Evolutionary conservation across 2,113 vertebrate genomes (phyloP), one percentile per base, ranked within the genome.

Genomic region (Petromus typicus): DNA sequence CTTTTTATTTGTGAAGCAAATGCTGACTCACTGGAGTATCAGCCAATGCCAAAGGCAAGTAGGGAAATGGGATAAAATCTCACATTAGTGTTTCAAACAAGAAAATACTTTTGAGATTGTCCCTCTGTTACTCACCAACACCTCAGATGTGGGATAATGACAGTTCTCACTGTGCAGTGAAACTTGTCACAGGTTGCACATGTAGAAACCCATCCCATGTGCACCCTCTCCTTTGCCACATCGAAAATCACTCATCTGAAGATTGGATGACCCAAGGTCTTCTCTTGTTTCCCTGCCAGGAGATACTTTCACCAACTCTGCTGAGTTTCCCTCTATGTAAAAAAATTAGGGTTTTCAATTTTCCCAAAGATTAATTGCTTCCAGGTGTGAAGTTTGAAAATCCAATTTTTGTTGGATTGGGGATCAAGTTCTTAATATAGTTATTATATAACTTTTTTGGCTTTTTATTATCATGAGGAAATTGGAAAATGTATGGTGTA

Each of bases 221-320:
- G 11, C 18, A 51, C 51, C 32, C 1, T 4, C 78, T 64, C 51
- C 57, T 23, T 51, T 25, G 3, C 17, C 5, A 2, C 2, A n/a
- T 69, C 73, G 57, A 13, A 34, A 40, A 12, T 12, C 59, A 13
- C 0, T 7, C 45, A 10, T 27, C 14, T 75, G 54, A n/a, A 32
- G 3, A 14, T 14, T n/a, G 85, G 37, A 63, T 37, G 43, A 40
- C 25, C 48, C 48, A 51, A 51, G 5, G 6, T 76, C 40, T 61
- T 5, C 11, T 79, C 7, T 57, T 43, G 11, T 34, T 10, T 7
- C 10, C 11, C 12, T n/a, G n/a, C 1, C 3, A 6, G 10, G 12
- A 18, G 51, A 81, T 34, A 17, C 20, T 48, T 34, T 10, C 48
- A 22, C 7, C 22, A 16, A 5, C 27, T 18, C 20, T 17, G 51